phyloP scores from a whole-genome alignment of 1,140 invertebrate species.

The Philopotamus ludificatus region DNA sequence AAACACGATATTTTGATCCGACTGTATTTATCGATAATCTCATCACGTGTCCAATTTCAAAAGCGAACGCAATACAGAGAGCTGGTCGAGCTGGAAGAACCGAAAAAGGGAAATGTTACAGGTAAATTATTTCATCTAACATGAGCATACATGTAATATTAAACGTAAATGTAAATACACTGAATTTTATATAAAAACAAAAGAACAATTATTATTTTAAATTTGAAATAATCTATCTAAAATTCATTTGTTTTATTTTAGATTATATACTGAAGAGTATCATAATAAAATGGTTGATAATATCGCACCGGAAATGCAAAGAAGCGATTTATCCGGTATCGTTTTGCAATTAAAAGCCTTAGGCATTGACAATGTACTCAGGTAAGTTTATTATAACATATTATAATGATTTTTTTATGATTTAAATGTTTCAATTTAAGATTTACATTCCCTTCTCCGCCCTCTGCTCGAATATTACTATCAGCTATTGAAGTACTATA shows the following conservation, averaged over 20 bases:
- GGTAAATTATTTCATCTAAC: no score
- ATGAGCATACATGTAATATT: constrained; percentile 1
- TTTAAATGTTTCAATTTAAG: no score
- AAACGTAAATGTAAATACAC: no score
- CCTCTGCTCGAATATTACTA: constrained; percentile 86
- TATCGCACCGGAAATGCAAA: constrained; percentile 90
- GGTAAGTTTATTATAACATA: constrained; percentile 41
- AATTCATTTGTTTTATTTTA: constrained; percentile 44
- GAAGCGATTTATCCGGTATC: constrained; percentile 81
- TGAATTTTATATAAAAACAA: not conserved
- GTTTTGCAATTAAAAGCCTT: constrained; percentile 93
- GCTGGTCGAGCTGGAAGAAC: constrained; percentile 90
- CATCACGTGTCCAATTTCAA: constrained; percentile 80
- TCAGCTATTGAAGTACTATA: constrained; percentile 85
- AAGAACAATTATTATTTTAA: constrained; percentile 1
- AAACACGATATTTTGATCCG: constrained; percentile 87
- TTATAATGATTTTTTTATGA: not conserved
- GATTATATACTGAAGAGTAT: constrained; percentile 77
- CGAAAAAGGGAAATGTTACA: constrained; percentile 78
- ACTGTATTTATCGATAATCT: constrained; percentile 82
- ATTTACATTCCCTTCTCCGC: constrained; percentile 84
- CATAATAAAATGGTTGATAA: constrained; percentile 68
- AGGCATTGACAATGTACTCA: constrained; percentile 86
- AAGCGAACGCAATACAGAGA: constrained; percentile 87
- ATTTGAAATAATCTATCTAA: not conserved